Base-by-base conservation (phyloP, 2,797 vertebrate species). In the Adelosebastes latens region DNA sequence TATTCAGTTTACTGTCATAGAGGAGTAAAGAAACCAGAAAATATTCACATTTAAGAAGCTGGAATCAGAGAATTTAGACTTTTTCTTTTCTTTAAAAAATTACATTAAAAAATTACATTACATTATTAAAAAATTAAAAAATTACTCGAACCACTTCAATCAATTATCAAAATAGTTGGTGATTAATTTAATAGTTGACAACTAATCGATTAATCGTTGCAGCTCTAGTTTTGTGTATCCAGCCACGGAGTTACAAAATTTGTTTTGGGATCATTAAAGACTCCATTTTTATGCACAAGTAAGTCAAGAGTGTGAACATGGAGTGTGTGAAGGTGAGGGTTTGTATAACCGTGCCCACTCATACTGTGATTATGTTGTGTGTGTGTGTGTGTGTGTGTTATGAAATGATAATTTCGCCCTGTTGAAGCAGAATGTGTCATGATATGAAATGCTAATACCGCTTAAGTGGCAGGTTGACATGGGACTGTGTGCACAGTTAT, bases 371-470 rank as follows among this genome's bases (percentile, higher is more conserved):
- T 5, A 14, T 18, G 22, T 49, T 13, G 20, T 56, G 53, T 25
- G 63, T 10, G 3, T 49, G 24, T 11, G 5, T 13, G 46, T 58
- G 36, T 14, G 8, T 52, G 31, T 65, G n/a, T 32, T 31, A 5
- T 62, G 11, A 69, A 69, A 61, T 73, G 72, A 36, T 77, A 56
- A 73, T 73, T 34, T 32, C n/a, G 27, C 49, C 12, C 32, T 4
- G 24, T 20, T 64, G 8, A 64, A 75, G 36, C 29, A 6, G 61
- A 42, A 76, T 46, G 69, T 72, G 62, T 49, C 46, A 16, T 46
- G 12, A 64, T 66, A 64, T 77, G 42, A 83, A 72, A 79, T 81
- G 71, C 61, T 31, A 68, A 82, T 60, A 22, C 63, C 2, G 55
- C 25, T 42, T 53, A 72, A 72, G 64, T 80, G 65, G 29, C 29